Evolutionary conservation across 1,140 invertebrate genomes (phyloP), one percentile per base, ranked within the genome.

Genomic region (Carcinoscorpius rotundicauda): DNA sequence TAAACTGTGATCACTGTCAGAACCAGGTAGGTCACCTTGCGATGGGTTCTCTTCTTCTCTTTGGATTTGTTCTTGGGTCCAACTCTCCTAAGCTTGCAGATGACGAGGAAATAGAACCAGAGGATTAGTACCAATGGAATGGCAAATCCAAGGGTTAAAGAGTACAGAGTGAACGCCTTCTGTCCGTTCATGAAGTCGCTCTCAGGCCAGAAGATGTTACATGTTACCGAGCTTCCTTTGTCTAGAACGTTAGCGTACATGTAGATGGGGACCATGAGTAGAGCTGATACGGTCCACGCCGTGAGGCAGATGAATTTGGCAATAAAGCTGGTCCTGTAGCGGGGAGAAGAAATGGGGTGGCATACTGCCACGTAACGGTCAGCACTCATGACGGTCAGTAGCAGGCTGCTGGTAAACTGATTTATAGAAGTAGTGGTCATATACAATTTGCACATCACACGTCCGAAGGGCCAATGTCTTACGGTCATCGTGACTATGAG

Each of bases 281-380:
- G 76, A 4, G 86, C 88, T 58, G 89, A 92, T 8, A 73, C 82
- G 0, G 84, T 82, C 93, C 93, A 96, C 3, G 91, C 91, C 2
- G 85, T 82, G 2, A 87, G 75, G 1, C 91, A 90, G 0, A 95
- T 90, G 3, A 92, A 73, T 68, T 87, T 87, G 0, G 91, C 91
- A 56, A 93, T 91, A 65, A 90, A 84, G 0, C 91, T 87, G 0
- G 92, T 95, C 3, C 93, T 82, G 73, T 89, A 84, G 64, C 87
- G 85, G 0, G 89, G 86, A 0, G 93, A 89, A 0, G 85, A 85
- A 60, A 97, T 95, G 0, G 94, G 93, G 80, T 97, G 93, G 72
- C 94, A 97, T 0, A 97, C 93, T 1, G 93, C 93, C 29, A 97
- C 86, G 76, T 96, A 98, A n/a, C 95, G 81, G 77, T 98, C 95